Base-by-base conservation (phyloP, 2,113 vertebrate species). In the Manacus vitellinus region DNA sequence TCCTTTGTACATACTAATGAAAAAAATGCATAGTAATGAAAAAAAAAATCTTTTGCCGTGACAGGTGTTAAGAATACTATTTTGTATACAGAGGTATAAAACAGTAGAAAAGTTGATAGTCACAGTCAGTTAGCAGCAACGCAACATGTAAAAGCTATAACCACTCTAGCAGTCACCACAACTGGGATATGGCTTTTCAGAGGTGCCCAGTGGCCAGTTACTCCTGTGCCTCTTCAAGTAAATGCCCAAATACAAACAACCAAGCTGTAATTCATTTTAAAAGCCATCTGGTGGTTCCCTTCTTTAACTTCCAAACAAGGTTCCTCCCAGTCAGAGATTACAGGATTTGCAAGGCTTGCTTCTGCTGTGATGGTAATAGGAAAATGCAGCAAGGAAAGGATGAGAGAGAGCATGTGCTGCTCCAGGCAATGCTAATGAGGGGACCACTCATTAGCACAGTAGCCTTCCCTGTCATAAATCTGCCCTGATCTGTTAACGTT, bases 401-500 rank as follows among this genome's bases (percentile, higher is more conserved):
- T 62, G n/a, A 91, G 55, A 88, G 78, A 54, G 68, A 92, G 56
- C 68, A 75, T n/a, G 89, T n/a, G 76, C 39, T 92, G 91, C 91
- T 72, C 56, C 86, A 89, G 86, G 94, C 91, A 85, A 75, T 92
- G 86, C 56, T 97, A 89, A 91, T 77, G 79, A 84, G 52, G 35
- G 39, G 68, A 24, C 44, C 70, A 63, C 85, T 96, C 91, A 94
- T 95, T 91, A 95, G 76, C 84, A 92, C 89, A 71, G 83, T 85
- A 91, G 80, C 86, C 84, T 95, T 95, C 76, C 66, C 47, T 63
- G 56, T 75, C 89, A 78, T 87, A 94, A 97, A 95, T 95, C 91
- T 95, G 77, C 70, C 79, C 91, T 91, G 61, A 91, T 84, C 91
- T 94, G 73, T 96, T 93, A 94, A 94, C 71, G 72, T 81, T 96